phyloP scores from a whole-genome alignment of 1,140 invertebrate species.

The Caenorhabditis tropicalis region DNA sequence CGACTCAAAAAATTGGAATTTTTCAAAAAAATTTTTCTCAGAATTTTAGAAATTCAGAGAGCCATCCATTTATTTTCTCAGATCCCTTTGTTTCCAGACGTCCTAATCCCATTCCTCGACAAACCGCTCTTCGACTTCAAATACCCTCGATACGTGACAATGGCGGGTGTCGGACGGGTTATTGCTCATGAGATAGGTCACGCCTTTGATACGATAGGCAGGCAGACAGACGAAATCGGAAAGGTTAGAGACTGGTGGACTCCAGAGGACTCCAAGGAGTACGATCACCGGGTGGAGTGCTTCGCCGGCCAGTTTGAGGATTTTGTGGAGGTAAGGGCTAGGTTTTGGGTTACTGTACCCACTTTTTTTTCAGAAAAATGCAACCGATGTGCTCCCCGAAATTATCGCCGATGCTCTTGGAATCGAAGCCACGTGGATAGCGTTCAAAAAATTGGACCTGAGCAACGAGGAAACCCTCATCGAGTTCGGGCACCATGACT shows the following conservation, averaged over 20 bases:
- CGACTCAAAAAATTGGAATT: too few relatives aligned
- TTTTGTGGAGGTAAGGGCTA: too few relatives aligned
- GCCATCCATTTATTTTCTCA: too few relatives aligned
- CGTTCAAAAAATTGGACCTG: neutral
- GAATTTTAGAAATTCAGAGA: too few relatives aligned
- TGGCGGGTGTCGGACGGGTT: neutral
- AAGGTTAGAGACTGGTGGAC: neutral
- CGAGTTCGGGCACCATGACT: neutral
- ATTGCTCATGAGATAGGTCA: conserved; percentile 5
- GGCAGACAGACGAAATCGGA: neutral
- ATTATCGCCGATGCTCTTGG: neutral
- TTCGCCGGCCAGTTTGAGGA: neutral
- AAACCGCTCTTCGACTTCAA: neutral
- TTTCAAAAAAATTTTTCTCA: too few relatives aligned
- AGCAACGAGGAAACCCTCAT: neutral
- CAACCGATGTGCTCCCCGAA: neutral
- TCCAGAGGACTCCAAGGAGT: neutral
- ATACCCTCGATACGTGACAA: neutral
- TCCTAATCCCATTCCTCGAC: conserved; percentile 9
- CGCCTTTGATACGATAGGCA: neutral
- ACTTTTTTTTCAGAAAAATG: too few relatives aligned
- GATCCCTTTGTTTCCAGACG: too few relatives aligned
- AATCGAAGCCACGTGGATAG: neutral
- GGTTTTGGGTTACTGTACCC: too few relatives aligned
- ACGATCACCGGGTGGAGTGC: neutral